Conservation (phyloP, 2,113 vertebrate genomes). For the Burhinus bistriatus region DNA sequence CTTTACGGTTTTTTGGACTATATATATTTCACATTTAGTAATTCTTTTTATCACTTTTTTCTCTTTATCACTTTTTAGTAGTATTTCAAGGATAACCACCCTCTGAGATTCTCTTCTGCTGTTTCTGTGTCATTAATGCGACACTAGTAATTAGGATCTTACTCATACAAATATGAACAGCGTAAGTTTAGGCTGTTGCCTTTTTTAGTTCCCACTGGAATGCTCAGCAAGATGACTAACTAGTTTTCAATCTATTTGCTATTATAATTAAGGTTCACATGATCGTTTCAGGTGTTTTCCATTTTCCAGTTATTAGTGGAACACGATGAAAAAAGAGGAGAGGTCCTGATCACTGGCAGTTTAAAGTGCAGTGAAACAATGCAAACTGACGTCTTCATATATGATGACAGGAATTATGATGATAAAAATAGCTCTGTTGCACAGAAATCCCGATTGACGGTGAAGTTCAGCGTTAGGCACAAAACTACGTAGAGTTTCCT, state of each 20-base stretch:
- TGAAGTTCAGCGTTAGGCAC: background rate
- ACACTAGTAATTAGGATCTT: slow-evolving; percentile 11
- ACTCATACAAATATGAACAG: slow-evolving; percentile 3
- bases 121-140: background rate
- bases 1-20: background rate
- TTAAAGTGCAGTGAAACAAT: background rate
- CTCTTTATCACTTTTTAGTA: slow-evolving; percentile 32
- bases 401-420: background rate
- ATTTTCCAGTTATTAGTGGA: background rate
- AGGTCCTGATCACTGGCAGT: background rate
- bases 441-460: background rate
- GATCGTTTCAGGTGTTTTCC: background rate
- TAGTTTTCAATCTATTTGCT: slow-evolving; percentile 37
- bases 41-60: no score
- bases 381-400: background rate
- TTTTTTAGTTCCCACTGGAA: background rate
- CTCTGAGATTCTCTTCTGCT: slow-evolving; percentile 1
- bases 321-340: accelerated
- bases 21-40: slow-evolving; percentile 3
- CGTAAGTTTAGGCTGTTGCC: background rate
- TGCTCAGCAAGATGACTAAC: background rate
- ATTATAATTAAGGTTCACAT: slow-evolving; percentile 15
- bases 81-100: slow-evolving; percentile 23
- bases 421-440: background rate
- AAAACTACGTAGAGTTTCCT: background rate